Percentiles rank a stretch among this genome's conserved stretches.
Evolutionary conservation across 2,888 invertebrate species (phyloP).

Genomic region (Himalopsyche anomala): DNA sequence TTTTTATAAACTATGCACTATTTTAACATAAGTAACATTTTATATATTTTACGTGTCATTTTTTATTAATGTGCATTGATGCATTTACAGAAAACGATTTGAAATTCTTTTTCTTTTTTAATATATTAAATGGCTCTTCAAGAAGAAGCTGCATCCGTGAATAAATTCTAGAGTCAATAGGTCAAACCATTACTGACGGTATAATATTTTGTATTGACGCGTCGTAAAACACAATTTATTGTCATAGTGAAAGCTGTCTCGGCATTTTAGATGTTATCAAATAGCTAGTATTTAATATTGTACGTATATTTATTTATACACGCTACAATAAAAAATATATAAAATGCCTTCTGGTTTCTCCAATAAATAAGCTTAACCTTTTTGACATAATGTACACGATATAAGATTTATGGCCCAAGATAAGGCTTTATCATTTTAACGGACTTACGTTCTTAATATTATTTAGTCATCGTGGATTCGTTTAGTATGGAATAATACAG

Average conservation of each 20-base stretch:
- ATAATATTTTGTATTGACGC: constrained; percentile 31
- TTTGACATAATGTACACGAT: constrained; percentile 20
- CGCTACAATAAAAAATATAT: constrained; percentile 22
- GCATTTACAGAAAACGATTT: too few species aligned
- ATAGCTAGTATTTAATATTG: neutral
- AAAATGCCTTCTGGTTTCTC: constrained; percentile 31
- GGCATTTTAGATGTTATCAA: constrained; percentile 29
- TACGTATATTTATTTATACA: constrained; percentile 19
- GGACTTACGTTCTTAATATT: neutral
- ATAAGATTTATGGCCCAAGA: neutral
- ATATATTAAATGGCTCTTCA: neutral
- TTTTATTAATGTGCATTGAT: too few species aligned
- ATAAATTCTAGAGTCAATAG: constrained; percentile 17
- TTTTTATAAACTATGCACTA: too few species aligned
- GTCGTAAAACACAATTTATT: constrained; percentile 26
- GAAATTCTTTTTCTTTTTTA: too few species aligned
- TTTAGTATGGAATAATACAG: too few species aligned
- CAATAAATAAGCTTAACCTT: constrained; percentile 2
- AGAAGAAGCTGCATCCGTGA: neutral
- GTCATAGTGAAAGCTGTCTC: constrained; percentile 14
- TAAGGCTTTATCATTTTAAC: constrained; percentile 3
- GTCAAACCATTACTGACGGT: constrained; percentile 6
- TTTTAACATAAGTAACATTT: too few species aligned
- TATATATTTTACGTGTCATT: too few species aligned
- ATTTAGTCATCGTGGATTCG: neutral